A percentile compares a stretch with the other conserved stretches of the same genome.
Conservation (phyloP, 2,113 vertebrate genomes). For the Heteronetta atricapilla region DNA sequence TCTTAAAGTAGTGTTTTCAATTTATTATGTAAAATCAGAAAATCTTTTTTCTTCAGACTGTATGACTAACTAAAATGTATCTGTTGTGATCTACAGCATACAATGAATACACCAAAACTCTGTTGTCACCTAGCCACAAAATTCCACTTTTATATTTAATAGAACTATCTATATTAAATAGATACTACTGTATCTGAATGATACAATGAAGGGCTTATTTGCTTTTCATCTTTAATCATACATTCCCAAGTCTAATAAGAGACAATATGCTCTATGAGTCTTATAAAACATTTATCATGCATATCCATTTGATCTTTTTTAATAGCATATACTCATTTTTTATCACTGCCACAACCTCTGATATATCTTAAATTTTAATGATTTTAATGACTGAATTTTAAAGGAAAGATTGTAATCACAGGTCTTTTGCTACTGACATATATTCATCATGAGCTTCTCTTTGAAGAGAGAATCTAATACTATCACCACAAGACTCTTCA, state of each 20-base stretch:
- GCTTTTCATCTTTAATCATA: neutral
- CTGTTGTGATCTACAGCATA: conserved; percentile 1
- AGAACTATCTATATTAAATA: too few species aligned
- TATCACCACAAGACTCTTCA: neutral
- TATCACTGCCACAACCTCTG: neutral
- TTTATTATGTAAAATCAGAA: neutral
- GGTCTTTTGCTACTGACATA: neutral
- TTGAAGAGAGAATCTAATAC: neutral
- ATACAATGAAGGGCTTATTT: neutral
- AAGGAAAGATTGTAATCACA: neutral
- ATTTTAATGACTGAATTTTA: neutral
- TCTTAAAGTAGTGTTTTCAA: neutral
- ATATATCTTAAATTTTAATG: neutral
- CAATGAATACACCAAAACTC: neutral
- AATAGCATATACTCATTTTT: neutral
- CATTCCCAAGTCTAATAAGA: neutral
- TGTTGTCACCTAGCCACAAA: neutral
- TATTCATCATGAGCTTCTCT: neutral
- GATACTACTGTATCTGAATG: too few species aligned
- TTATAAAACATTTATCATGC: neutral
- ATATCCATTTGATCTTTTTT: neutral
- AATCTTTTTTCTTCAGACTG: neutral
- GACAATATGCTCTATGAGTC: neutral
- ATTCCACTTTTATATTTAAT: neutral
- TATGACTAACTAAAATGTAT: neutral